phyloP scores from a whole-genome alignment of 2,797 vertebrate species.

The Ctenopoma kingsleyae region DNA sequence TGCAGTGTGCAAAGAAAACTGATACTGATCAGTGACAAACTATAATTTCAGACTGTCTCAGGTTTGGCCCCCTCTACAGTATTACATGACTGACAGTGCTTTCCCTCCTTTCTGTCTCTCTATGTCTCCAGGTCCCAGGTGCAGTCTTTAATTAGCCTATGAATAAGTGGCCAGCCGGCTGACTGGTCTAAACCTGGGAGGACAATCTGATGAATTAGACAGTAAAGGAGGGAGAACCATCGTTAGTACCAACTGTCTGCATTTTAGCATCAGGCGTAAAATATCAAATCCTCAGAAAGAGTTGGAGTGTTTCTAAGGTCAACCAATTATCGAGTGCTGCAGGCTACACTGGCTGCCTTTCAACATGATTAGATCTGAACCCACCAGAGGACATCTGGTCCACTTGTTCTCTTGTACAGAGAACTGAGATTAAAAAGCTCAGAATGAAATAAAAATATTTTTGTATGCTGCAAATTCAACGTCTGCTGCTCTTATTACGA shows the following conservation, averaged over 20 bases:
- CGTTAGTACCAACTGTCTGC: constrained; percentile 41
- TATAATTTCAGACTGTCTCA: constrained; percentile 27
- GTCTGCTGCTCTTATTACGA: constrained; percentile 44
- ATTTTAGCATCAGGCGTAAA: constrained; percentile 60
- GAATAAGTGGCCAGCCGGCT: constrained; percentile 36
- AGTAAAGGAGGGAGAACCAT: constrained; percentile 44
- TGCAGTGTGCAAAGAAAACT: constrained; percentile 21
- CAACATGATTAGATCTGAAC: constrained; percentile 72
- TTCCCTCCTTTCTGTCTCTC: constrained; percentile 31
- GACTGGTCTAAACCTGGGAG: constrained; percentile 43
- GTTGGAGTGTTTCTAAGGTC: constrained; percentile 69
- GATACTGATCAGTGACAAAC: constrained; percentile 31
- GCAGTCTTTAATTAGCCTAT: constrained; percentile 57
- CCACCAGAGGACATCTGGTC: constrained; percentile 62
- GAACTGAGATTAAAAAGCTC: constrained; percentile 59
- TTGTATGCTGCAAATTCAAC: constrained; percentile 40
- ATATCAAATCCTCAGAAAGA: constrained; percentile 66
- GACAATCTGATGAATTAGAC: constrained; percentile 60
- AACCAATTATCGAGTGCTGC: constrained; percentile 69
- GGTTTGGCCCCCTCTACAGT: constrained; percentile 5
- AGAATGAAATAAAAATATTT: constrained; percentile 42
- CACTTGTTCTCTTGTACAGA: constrained; percentile 54
- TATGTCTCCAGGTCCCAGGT: constrained; percentile 41
- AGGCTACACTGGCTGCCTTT: constrained; percentile 65
- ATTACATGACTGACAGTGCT: constrained; percentile 19